phyloP scores from a whole-genome alignment of 2,888 invertebrate species.

The Anarsia innoxiella region DNA sequence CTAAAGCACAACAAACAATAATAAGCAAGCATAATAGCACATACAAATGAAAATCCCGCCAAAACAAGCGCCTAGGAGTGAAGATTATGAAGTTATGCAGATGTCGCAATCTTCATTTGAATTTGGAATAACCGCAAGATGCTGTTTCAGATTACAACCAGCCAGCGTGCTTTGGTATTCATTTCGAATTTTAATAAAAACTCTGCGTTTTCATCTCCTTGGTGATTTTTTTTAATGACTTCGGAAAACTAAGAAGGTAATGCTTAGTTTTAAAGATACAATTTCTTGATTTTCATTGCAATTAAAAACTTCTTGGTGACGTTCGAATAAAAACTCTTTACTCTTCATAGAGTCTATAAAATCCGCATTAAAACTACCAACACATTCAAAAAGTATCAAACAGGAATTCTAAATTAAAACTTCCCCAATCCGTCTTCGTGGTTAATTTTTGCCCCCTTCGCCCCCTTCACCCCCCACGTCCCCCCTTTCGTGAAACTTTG shows the following conservation, averaged over 20 bases:
- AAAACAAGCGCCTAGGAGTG: background rate
- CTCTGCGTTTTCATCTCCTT: too few species aligned
- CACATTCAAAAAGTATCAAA: slow-evolving; percentile 10
- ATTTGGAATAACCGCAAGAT: slow-evolving; percentile 46
- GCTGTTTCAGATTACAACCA: slow-evolving; percentile 35
- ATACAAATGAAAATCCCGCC: too few species aligned
- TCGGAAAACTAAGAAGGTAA: too few species aligned
- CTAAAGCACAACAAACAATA: too few species aligned
- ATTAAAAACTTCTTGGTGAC: too few species aligned
- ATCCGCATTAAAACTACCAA: too few species aligned
- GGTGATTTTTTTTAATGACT: too few species aligned
- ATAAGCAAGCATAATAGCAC: too few species aligned
- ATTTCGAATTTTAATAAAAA: background rate
- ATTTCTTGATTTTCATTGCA: too few species aligned
- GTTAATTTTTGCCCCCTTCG: slow-evolving; percentile 35
- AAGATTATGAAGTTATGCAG: slow-evolving; percentile 33
- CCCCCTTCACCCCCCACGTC: slow-evolving; percentile 16
- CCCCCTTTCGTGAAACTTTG: slow-evolving; percentile 30
- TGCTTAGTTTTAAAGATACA: too few species aligned
- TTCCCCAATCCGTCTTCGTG: slow-evolving; percentile 39
- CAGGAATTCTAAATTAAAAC: slow-evolving; percentile 35
- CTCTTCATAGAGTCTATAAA: too few species aligned
- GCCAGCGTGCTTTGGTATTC: slow-evolving; percentile 16
- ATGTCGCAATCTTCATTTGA: slow-evolving; percentile 48
- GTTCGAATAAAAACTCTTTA: too few species aligned